Base-by-base conservation (phyloP, 2,888 invertebrate species). In the Copidosoma aretas region DNA sequence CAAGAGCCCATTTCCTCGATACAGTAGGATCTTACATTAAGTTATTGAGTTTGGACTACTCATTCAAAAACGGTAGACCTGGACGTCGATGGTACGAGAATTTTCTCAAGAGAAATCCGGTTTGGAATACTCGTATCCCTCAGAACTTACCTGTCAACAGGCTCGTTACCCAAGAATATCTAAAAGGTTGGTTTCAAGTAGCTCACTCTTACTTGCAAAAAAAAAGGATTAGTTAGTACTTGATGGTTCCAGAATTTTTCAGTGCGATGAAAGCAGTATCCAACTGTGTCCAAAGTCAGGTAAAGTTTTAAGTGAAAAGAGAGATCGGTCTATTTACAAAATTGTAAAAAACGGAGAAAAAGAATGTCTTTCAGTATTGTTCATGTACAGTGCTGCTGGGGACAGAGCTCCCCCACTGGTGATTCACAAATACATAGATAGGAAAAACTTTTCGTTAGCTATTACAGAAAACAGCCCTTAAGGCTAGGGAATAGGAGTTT, bases 401-500 rank as follows among this genome's bases (percentile, higher is more conserved):
- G 24, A 63, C 10, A 19, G 76, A 15, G 76, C 74, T 25, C 77
- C 79, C 22, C 75, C 78, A 22, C 76, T 78, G 75, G 60, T 79
- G 22, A 71, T 82, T 32, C 81, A 32, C 32, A 32, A 32, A 32
- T 32, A 32, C 32, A 32, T 5, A 32, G 32, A 32, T 32, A 32
- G n/a, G n/a, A 32, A 32, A 32, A 8, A 32, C 8, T 54, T 73
- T 81, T 80, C 80, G 17, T 60, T 68, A 62, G 66, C 66, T 59
- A 67, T 80, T 41, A 71, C 72, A 12, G 56, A 68, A 54, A 74
- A 71, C 52, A 74, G 82, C 56, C 80, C 81, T 59, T 60, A 73
- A 71, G 76, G 72, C 15, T 85, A 83, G 83, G 78, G 78, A 54
- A 66, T 82, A 41, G 84, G 83, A 68, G 80, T 77, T 69, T 81